Evolutionary conservation across 2,113 vertebrate species (phyloP), one percentile per base, ranked within the genome.

Genomic region (Malurus elegans): DNA sequence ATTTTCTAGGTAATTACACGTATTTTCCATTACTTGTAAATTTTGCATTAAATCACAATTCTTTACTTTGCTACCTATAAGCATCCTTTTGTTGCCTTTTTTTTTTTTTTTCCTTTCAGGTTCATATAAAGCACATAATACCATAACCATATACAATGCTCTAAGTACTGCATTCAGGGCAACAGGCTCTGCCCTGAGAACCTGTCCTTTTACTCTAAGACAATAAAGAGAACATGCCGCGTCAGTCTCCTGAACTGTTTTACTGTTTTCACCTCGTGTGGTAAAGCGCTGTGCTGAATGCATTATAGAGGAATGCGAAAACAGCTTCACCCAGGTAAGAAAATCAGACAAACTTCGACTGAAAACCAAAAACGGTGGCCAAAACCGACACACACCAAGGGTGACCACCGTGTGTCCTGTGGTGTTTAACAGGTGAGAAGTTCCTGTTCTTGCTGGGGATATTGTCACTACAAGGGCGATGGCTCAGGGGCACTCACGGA

Each of bases 291-390:
- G 12, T 48, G 82, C 65, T 42, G 12, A 60, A 62, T 38, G 12
- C 48, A 18, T 32, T 56, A 70, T 9, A 15, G 20, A 48, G 14
- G 8, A 48, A 23, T 16, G 25, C 0, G 0, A 70, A 62, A 76
- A 16, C 42, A 56, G 34, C 34, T 56, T 74, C 25, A 28, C 12
- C 56, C 56, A 4, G 15, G 36, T 36, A 42, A 48, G 18, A 62
- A 54, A 76, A 54, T 28, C 56, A 82, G 40, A 61, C 20, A 36
- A 70, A 28, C 26, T 48, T 23, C 3, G 3, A 45, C 0, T 61
- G 62, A 26, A 61, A 83, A 14, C 31, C 21, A 76, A 70, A 83
- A 24, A 14, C 42, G 28, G 26, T 4, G 26, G 12, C 26, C 71
- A 62, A 82, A 67, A 40, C 14, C 18, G 29, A 61, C 7, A 42